These are phyloP conservation scores for Proales similis DNA, from an alignment of 1,140 invertebrate species.

Conservation along the genomic window DNA sequence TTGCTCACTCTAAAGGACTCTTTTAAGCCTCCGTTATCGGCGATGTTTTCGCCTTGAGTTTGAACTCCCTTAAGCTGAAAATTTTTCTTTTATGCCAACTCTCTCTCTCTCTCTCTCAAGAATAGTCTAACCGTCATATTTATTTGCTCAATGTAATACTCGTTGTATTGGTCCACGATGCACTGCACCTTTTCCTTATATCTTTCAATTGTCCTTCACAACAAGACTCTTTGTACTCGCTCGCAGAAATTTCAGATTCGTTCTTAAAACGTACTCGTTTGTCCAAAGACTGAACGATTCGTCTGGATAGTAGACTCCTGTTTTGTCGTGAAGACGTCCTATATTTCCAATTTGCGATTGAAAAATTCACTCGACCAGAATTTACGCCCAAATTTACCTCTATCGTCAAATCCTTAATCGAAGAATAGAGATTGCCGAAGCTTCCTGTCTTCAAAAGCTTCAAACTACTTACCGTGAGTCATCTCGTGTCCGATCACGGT, in stretches of 20 bases:
- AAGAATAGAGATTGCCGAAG: background rate
- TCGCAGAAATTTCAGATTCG: background rate
- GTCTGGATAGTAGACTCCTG: constrained; percentile 27
- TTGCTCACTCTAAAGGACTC: constrained; percentile 50
- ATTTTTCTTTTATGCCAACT: no score
- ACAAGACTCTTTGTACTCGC: background rate
- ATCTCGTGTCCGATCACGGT: constrained; percentile 62
- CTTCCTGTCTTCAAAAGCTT: background rate
- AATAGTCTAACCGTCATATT: constrained; percentile 17
- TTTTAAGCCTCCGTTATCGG: constrained; percentile 56
- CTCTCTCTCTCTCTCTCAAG: no score
- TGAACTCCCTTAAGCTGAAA: constrained; percentile 48
- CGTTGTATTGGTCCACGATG: constrained; percentile 24
- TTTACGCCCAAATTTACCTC: no score
- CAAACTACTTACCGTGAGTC: constrained; percentile 50
- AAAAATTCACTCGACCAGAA: no score
- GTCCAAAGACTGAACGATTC: constrained; percentile 14
- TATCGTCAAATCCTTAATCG: constrained; percentile 31
- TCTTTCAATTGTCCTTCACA: constrained; percentile 12
- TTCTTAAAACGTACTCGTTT: constrained; percentile 9
- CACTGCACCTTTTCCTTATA: constrained; percentile 23
- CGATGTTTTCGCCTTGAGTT: constrained; percentile 57
- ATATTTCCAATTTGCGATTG: no score
- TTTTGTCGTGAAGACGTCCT: constrained; percentile 29
- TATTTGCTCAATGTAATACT: constrained; percentile 21